A percentile compares a stretch with the other conserved stretches of the same genome.
These are phyloP conservation scores for Suricata suricatta DNA, from an alignment of 2,113 vertebrate genomes.

Conservation along the genomic window DNA sequence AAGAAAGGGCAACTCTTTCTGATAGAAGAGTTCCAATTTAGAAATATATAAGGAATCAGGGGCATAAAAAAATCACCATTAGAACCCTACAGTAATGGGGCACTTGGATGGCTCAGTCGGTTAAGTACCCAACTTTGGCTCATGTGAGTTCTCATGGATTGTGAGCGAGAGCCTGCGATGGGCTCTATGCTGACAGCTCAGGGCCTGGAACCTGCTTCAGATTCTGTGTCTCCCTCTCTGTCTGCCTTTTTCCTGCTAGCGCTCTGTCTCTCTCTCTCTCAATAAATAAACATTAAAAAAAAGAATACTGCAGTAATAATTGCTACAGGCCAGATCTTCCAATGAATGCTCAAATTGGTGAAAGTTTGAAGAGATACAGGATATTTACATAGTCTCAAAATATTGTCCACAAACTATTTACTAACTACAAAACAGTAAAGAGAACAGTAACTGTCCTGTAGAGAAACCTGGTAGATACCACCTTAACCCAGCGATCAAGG, in stretches of 20 bases:
- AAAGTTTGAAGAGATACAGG: neutral
- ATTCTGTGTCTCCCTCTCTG: too few species aligned
- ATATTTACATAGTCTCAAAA: neutral
- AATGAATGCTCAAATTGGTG: neutral
- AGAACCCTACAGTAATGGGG: neutral
- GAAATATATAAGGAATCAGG: neutral
- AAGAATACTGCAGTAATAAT: neutral
- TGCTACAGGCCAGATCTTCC: neutral
- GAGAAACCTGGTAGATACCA: neutral
- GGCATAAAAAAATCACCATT: neutral
- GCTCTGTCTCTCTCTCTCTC: too few species aligned
- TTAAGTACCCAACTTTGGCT: too few species aligned
- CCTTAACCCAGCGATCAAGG: neutral
- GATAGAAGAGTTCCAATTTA: neutral
- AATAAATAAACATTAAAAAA: too few species aligned
- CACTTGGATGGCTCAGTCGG: too few species aligned
- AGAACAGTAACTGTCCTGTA: neutral
- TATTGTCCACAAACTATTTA: neutral
- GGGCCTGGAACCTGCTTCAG: too few species aligned
- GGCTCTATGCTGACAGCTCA: too few species aligned
- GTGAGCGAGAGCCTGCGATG: too few species aligned
- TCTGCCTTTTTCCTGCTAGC: too few species aligned
- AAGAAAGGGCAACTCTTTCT: neutral
- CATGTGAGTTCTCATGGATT: too few species aligned
- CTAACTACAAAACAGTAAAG: neutral